Evolutionary conservation across 2,113 vertebrate genomes (phyloP), one percentile per base, ranked within the genome.

Genomic region (Triplophysa dalaica): DNA sequence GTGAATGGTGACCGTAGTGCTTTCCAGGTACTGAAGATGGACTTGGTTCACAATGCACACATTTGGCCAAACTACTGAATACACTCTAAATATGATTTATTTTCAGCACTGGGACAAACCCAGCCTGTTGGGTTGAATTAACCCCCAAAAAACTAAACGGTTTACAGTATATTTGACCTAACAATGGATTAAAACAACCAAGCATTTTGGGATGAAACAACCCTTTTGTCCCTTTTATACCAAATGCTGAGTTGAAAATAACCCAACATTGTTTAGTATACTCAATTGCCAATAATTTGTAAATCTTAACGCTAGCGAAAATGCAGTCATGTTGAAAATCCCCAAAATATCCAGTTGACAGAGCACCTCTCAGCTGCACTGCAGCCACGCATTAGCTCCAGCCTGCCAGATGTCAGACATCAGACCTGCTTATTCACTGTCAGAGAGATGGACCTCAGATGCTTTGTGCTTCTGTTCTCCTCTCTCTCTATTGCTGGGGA

Each of bases 351-450:
- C 24, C 17, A 22, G 56, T 41, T 75, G 75, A 52, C 75, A 65
- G 33, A 74, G 61, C 38, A 26, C 70, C 76, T 81, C 72, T 79
- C 75, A 50, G 74, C 62, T 60, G 26, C 61, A 67, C 24, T 68
- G 68, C 48, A 62, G 68, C 26, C 60, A 63, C 52, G 72, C 19
- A 64, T 85, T 82, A 85, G 86, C 88, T 81, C 83, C 72, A 12
- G 45, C 10, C 17, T 66, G 41, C 67, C 84, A 86, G 83, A 83
- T 87, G 86, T 54, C 52, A 78, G 68, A 75, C 68, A 41, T 72
- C 77, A 80, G 88, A 85, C 76, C 48, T 77, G 74, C 8, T 48
- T 69, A 14, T 78, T 84, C 68, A 73, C 90, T 85, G 82, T 67
- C 60, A 80, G 43, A 62, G 50, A 64, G 29, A 65, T 66, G 79